phyloP scores from a whole-genome alignment of 1,140 invertebrate genomes.

The Drosophila tropicalis region DNA sequence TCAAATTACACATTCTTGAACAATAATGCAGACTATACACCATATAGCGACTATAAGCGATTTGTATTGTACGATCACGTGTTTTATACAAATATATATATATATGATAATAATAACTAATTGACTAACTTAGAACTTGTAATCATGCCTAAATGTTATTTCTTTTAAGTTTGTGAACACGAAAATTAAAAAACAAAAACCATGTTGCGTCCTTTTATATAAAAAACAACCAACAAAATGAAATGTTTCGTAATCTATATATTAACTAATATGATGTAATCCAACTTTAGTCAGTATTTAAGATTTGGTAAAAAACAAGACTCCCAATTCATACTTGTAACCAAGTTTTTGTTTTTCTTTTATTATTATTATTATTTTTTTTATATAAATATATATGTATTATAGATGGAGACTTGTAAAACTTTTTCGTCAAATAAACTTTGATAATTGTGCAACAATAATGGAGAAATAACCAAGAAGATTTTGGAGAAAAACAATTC shows the following conservation, averaged over 20 bases:
- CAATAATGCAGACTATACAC: slow-evolving; percentile 64
- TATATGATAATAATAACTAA: background rate
- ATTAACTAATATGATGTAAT: slow-evolving; percentile 29
- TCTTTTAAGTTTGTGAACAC: slow-evolving; percentile 48
- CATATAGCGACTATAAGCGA: slow-evolving; percentile 61
- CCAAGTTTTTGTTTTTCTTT: slow-evolving; percentile 19
- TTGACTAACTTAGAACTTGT: slow-evolving; percentile 32
- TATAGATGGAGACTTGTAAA: slow-evolving; percentile 33
- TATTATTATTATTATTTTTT: slow-evolving; percentile 20
- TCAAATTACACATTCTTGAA: slow-evolving; percentile 53
- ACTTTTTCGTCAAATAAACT: slow-evolving; percentile 56
- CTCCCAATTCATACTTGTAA: slow-evolving; percentile 27
- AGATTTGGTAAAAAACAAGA: slow-evolving; percentile 20
- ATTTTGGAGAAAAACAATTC: too few species aligned
- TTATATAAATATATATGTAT: slow-evolving; percentile 31
- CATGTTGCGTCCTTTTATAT: slow-evolving; percentile 73
- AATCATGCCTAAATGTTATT: slow-evolving; percentile 42
- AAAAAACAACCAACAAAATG: slow-evolving; percentile 17
- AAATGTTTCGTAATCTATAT: slow-evolving; percentile 54
- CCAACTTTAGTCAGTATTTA: slow-evolving; percentile 53
- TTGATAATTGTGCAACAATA: slow-evolving; percentile 50
- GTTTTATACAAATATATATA: slow-evolving; percentile 33
- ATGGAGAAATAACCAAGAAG: background rate
- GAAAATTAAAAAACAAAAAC: slow-evolving; percentile 17
- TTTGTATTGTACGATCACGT: slow-evolving; percentile 49